phyloP scores from a whole-genome alignment of 2,113 vertebrate species.

The Ophthalmolycus amberensis region DNA sequence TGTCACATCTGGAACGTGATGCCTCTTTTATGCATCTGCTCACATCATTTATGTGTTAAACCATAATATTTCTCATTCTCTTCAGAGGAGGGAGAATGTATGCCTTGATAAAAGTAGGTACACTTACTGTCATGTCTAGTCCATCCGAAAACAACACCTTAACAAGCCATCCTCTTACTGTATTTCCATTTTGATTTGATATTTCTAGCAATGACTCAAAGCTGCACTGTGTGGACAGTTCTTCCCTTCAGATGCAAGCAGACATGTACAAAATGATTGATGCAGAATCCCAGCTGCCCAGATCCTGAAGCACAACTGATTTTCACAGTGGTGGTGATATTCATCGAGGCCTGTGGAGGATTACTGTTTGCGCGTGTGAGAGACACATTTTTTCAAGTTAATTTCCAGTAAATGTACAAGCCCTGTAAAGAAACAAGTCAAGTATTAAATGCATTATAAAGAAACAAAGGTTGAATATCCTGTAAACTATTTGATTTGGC shows the following conservation, averaged over 20 bases:
- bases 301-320: neutral
- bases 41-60: neutral
- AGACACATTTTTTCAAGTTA: neutral
- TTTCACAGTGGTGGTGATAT: slow-evolving; percentile 26
- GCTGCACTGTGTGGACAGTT: neutral
- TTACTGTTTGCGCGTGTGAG: slow-evolving; percentile 16
- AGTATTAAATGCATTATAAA: no score
- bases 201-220: neutral
- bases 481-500: no score
- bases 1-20: neutral
- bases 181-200: neutral
- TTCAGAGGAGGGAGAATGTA: no score
- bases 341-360: slow-evolving; percentile 20
- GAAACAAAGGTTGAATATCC: no score
- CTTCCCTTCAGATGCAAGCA: slow-evolving; percentile 4
- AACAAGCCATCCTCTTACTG: neutral
- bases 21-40: no score
- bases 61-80: no score
- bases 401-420: no score
- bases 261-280: slow-evolving; percentile 19
- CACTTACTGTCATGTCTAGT: neutral
- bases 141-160: neutral
- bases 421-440: no score
- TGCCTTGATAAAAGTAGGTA: no score
- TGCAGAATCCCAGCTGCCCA: slow-evolving; percentile 18